Base-by-base conservation (phyloP, 2,888 invertebrate species). In the Lithophane leautieri region DNA sequence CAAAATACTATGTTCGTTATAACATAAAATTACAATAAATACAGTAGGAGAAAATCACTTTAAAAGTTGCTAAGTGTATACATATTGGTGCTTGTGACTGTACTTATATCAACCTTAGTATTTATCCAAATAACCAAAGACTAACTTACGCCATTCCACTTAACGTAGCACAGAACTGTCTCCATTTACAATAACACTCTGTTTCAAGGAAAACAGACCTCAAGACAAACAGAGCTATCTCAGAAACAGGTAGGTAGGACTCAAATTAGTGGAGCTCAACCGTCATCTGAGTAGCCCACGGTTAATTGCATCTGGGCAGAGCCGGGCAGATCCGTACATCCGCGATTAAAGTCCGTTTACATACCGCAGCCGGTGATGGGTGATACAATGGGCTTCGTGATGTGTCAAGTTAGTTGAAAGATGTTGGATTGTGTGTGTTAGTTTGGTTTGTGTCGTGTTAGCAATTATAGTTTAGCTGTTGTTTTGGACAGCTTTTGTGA, bases 311-410 rank as follows among this genome's bases (percentile, higher is more conserved):
- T 70, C 66, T 47, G 76, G 61, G 22, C 34, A 83, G 65, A 73
- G 63, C 61, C 54, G 58, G 47, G 9, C 25, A 79, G 54, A 68
- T 68, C 80, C 73, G 67, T 58, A 76, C 70, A 81, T 76, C 71
- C 70, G 65, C 79, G 76, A 84, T 85, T 75, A 79, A 85, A 85
- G 63, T 56, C 66, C 74, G 70, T 72, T 77, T 73, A 83, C 76
- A 79, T 62, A 75, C 72, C 74, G n/a, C 67, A 63, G 52, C 68
- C 56, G 54, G 68, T 63, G 77, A 84, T 82, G n/a, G n/a, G n/a
- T n/a, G n/a, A n/a, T 82, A 82, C 56, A 56, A 14, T 8, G 22
- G 67, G 60, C 34, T 82, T 22, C 1, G 65, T 66, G 58, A 71
- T 61, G 68, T 79, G 73, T 75, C 75, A 69, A 72, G 58, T 61